Evolutionary conservation across 2,888 invertebrate species (phyloP).

Genomic region (Trichopoda pennipes): DNA sequence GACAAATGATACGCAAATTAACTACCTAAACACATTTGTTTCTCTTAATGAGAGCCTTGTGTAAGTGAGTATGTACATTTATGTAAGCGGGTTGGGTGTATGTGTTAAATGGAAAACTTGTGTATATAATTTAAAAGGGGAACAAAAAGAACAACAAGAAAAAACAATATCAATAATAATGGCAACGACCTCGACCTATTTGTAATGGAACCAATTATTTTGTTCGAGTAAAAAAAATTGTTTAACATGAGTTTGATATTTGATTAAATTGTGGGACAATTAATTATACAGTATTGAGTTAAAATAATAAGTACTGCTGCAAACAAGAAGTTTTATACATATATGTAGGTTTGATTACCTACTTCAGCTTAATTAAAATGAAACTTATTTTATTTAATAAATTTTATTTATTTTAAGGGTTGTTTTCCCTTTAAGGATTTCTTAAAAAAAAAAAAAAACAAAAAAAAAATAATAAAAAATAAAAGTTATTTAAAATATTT

Average conservation of each 20-base stretch:
- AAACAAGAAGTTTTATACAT: too few relatives aligned
- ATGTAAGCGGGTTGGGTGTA: background rate
- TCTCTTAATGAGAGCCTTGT: background rate
- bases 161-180: constrained; percentile 29
- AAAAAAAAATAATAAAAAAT: too few relatives aligned
- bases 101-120: background rate
- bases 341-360: too few relatives aligned
- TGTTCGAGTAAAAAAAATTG: constrained; percentile 17
- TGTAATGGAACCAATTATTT: constrained; percentile 46
- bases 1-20: background rate
- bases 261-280: background rate
- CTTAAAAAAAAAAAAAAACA: too few relatives aligned
- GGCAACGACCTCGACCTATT: constrained; percentile 65
- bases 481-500: too few relatives aligned
- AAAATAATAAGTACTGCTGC: background rate
- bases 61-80: too few relatives aligned
- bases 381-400: too few relatives aligned
- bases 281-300: background rate
- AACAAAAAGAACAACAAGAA: constrained; percentile 13
- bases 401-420: too few relatives aligned
- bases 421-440: too few relatives aligned
- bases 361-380: too few relatives aligned
- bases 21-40: constrained; percentile 4
- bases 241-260: constrained; percentile 4
- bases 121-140: background rate